These are phyloP conservation scores for Meloidogyne hapla DNA, from an alignment of 1,140 invertebrate species.

Conservation along the genomic window DNA sequence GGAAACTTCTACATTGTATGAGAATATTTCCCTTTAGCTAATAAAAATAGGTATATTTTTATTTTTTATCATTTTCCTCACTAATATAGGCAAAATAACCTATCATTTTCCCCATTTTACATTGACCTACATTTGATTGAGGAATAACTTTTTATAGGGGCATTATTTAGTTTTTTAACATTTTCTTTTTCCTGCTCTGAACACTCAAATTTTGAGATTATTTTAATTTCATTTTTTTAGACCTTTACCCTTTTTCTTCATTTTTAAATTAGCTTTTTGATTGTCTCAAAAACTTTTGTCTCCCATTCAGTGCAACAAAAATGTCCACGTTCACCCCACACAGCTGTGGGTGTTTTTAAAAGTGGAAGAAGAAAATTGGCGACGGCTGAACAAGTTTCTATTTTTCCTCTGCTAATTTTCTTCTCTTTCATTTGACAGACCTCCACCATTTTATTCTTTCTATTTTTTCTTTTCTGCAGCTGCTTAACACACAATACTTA, in stretches of 20 bases:
- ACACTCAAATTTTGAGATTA: too few relatives aligned
- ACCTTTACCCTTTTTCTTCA: neutral
- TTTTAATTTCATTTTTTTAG: too few relatives aligned
- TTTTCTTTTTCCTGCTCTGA: too few relatives aligned
- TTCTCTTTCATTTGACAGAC: neutral
- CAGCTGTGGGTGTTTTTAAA: neutral
- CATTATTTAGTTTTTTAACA: too few relatives aligned
- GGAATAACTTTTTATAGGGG: too few relatives aligned
- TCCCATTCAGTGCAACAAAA: neutral
- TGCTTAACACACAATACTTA: neutral
- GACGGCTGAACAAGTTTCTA: neutral
- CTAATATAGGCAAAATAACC: too few relatives aligned
- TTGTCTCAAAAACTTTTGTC: neutral
- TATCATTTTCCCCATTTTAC: too few relatives aligned
- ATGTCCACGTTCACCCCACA: neutral
- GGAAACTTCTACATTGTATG: too few relatives aligned
- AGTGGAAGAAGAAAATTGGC: neutral
- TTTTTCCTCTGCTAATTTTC: neutral
- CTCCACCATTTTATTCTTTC: neutral
- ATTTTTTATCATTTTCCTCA: too few relatives aligned
- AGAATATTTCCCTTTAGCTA: too few relatives aligned
- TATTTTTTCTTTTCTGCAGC: neutral
- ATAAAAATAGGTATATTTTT: too few relatives aligned
- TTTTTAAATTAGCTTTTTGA: constrained; percentile 3
- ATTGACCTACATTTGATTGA: too few relatives aligned